A percentile compares a stretch with the other conserved stretches of the same genome.
Conservation (phyloP, 2,113 vertebrate species). For the Atlantisia rogersi region DNA sequence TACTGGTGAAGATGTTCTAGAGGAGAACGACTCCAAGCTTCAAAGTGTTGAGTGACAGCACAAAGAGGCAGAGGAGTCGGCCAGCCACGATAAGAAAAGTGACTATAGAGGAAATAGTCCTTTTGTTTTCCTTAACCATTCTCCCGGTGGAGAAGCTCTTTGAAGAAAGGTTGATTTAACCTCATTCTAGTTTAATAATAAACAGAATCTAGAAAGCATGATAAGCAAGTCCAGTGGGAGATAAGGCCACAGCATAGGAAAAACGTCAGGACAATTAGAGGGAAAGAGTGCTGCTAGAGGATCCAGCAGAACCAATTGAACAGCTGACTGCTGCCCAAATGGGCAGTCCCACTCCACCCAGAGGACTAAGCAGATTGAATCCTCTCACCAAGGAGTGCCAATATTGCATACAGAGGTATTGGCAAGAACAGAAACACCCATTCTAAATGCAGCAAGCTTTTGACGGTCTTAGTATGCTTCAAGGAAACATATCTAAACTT, state of each 20-base stretch:
- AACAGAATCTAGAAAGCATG: background rate
- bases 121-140: background rate
- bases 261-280: background rate
- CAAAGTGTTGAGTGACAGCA: background rate
- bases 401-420: background rate
- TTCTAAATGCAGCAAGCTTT: background rate
- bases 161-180: background rate
- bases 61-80: background rate
- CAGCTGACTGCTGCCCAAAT: background rate
- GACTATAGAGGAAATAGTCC: background rate
- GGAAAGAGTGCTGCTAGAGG: background rate
- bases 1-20: background rate
- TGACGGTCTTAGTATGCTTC: background rate
- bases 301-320: background rate
- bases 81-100: background rate
- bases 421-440: background rate
- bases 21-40: background rate
- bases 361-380: conserved; percentile 1
- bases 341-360: background rate
- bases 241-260: background rate
- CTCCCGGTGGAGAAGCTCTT: background rate
- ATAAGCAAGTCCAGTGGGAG: background rate
- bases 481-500: background rate
- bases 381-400: background rate
- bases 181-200: background rate